Evolutionary conservation across 2,888 invertebrate genomes (phyloP), one percentile per base, ranked within the genome.

Genomic region (Heliconius sara): DNA sequence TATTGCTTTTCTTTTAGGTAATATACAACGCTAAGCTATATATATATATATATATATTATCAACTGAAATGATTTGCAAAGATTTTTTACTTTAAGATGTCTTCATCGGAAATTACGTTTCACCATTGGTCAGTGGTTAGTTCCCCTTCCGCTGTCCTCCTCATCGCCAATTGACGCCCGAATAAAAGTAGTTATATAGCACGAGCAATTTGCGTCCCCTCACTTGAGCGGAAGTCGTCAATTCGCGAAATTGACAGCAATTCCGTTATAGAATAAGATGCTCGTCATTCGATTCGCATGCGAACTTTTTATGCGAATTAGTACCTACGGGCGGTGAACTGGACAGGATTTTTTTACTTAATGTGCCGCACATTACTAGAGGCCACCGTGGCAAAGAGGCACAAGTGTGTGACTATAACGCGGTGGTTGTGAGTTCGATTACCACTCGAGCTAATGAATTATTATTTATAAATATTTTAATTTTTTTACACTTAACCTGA

Each of bases 241-340:
- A 93, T 94, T 92, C 86, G 92, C 91, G 83, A 92, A 92, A 93
- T 93, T 92, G 86, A 84, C 85, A 85, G 85, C 86, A 85, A 88
- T 86, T 86, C 86, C 83, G 85, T 86, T 83, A 83, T 82, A 85
- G 84, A 84, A 83, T 85, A 85, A 84, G 84, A 85, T 84, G 84
- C 81, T 80, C 80, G 78, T 68, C 75, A 77, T 79, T 65, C 79
- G 76, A 81, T 81, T 82, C 79, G 79, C 80, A 80, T 81, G 80
- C 77, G 80, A 81, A 82, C 39, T 52, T 78, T 76, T 80, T 73
- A 73, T 71, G 34, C 9, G 66, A 4, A 67, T n/a, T 66, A 22
- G 39, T 34, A 66, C 27, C 27, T 65, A 75, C 63, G 65, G 66
- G 27, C 65, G 43, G 22, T 65, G 39, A 75, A 75, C 75, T 75